Conservation (phyloP, 1,140 invertebrate genomes). For the Drosophila takahashii region DNA sequence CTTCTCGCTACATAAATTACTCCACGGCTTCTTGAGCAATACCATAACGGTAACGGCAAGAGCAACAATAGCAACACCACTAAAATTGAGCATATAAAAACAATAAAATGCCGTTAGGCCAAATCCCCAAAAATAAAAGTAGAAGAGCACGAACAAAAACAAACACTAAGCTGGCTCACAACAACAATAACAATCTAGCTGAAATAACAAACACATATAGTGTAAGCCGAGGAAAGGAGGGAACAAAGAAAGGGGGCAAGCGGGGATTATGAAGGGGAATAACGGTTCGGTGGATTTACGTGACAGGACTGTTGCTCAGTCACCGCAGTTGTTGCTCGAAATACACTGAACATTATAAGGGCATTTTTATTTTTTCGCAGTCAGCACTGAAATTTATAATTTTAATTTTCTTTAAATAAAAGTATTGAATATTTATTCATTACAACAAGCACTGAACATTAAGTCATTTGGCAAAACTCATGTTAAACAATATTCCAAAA, state of each 20-base stretch:
- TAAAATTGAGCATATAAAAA: constrained; percentile 57
- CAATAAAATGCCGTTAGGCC: constrained; percentile 34
- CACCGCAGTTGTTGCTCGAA: neutral
- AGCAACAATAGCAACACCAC: constrained; percentile 36
- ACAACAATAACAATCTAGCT: constrained; percentile 29
- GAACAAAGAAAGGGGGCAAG: no score
- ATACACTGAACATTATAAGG: neutral
- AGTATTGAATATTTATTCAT: no score
- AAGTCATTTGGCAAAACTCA: no score
- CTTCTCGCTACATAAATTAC: constrained; percentile 81
- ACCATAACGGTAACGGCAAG: constrained; percentile 37
- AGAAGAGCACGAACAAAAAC: constrained; percentile 20
- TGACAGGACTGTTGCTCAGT: constrained; percentile 4
- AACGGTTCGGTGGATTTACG: neutral
- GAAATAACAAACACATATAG: constrained; percentile 15
- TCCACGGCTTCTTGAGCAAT: constrained; percentile 60
- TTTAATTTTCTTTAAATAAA: no score
- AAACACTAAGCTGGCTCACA: constrained; percentile 17
- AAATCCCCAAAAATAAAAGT: constrained; percentile 20
- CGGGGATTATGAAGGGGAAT: neutral
- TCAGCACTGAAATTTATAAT: no score
- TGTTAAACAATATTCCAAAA: no score
- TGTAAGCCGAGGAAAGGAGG: no score
- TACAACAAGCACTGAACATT: no score
- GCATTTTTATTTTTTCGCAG: no score